Conservation (phyloP, 2,888 invertebrate genomes). For the Lithosia quadra region DNA sequence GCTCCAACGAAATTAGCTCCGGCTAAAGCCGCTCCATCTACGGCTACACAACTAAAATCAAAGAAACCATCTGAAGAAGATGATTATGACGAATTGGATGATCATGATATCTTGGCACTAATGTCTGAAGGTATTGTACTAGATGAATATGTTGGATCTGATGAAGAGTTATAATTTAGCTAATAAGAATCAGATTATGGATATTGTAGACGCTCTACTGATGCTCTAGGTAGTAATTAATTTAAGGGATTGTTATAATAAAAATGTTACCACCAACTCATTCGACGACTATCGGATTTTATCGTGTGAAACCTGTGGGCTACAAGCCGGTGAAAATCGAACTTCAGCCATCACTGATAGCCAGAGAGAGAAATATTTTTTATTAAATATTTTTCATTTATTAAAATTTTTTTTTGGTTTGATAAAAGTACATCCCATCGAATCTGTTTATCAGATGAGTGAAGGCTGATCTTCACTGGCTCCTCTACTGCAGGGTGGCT, state of each 20-base stretch:
- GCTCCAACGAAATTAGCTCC: constrained; percentile 7
- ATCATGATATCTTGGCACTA: constrained; percentile 73
- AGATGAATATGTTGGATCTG: constrained; percentile 77
- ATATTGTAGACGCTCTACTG: background rate
- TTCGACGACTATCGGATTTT: too few species aligned
- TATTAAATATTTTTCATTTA: too few species aligned
- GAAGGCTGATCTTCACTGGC: too few species aligned
- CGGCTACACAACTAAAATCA: background rate
- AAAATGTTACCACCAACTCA: too few species aligned
- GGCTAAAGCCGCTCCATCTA: constrained; percentile 1
- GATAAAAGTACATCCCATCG: too few species aligned
- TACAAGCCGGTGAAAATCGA: too few species aligned
- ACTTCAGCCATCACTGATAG: too few species aligned
- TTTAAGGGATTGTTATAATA: background rate
- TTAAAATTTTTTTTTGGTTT: too few species aligned
- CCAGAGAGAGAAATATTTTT: too few species aligned
- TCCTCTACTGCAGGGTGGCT: too few species aligned
- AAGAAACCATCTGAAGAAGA: constrained; percentile 31
- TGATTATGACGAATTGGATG: constrained; percentile 72
- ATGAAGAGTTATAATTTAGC: constrained; percentile 56
- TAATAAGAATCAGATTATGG: background rate
- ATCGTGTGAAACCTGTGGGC: too few species aligned
- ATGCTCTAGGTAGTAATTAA: background rate
- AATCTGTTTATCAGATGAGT: too few species aligned
- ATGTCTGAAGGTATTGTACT: constrained; percentile 74